Percentiles rank a stretch among this genome's conserved stretches.
phyloP scores from a whole-genome alignment of 2,888 invertebrate genomes.

The Parnassius apollo region DNA sequence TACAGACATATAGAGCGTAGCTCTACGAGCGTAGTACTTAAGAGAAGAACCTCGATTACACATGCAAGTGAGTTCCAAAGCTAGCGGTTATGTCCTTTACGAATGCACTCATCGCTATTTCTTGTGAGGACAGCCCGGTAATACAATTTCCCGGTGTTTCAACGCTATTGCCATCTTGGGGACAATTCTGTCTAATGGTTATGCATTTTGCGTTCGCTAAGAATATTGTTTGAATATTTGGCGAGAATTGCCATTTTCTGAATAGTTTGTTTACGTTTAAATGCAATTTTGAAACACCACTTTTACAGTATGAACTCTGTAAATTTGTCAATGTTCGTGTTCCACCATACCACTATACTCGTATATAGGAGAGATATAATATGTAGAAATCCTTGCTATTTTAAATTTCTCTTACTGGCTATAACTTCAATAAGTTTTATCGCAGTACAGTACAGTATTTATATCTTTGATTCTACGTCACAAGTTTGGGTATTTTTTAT shows the following conservation, averaged over 20 bases:
- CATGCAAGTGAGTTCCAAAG: slow-evolving; percentile 51
- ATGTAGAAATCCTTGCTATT: too few species aligned
- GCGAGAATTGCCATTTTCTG: slow-evolving; percentile 36
- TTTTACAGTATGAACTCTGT: neutral
- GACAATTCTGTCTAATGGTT: slow-evolving; percentile 69
- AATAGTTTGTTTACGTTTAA: slow-evolving; percentile 22
- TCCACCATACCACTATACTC: too few species aligned
- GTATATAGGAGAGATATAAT: too few species aligned
- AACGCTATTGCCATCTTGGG: slow-evolving; percentile 69
- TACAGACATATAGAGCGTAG: too few species aligned
- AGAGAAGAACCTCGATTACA: slow-evolving; percentile 3
- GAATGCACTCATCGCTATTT: slow-evolving; percentile 69
- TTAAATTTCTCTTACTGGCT: too few species aligned
- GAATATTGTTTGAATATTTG: slow-evolving; percentile 58
- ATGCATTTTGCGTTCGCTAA: slow-evolving; percentile 50
- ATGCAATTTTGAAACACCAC: slow-evolving; percentile 1
- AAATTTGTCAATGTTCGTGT: too few species aligned
- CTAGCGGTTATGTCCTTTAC: slow-evolving; percentile 57
- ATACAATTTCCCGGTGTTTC: slow-evolving; percentile 71
- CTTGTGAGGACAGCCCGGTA: slow-evolving; percentile 58
- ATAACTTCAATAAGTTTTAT: too few species aligned
- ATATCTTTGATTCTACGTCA: too few species aligned
- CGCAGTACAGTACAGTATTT: too few species aligned
- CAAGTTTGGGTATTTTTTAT: too few species aligned
- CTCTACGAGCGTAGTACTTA: too few species aligned